These are phyloP conservation scores for Heliconius hewitsoni DNA, from an alignment of 1,140 invertebrate species.

Conservation along the genomic window DNA sequence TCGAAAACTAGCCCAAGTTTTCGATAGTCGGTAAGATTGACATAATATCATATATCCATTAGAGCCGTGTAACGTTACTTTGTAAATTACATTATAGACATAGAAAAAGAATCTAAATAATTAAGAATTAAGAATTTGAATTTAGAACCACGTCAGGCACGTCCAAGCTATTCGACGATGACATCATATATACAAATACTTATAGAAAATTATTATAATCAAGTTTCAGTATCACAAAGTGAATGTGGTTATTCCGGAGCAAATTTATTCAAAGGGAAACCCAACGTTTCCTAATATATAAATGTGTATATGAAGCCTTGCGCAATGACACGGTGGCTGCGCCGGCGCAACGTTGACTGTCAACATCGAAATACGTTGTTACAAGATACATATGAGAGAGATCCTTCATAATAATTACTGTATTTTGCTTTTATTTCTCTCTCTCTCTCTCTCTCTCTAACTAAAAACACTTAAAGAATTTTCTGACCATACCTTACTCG, in stretches of 20 bases:
- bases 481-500: too few relatives aligned
- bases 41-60: too few relatives aligned
- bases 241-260: neutral
- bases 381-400: neutral
- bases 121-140: neutral
- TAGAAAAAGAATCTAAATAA: too few relatives aligned
- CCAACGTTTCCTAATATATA: neutral
- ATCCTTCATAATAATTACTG: neutral
- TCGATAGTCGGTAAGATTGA: too few relatives aligned
- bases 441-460: too few relatives aligned
- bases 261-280: neutral
- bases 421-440: neutral
- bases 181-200: neutral
- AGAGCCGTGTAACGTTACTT: too few relatives aligned
- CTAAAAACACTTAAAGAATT: too few relatives aligned
- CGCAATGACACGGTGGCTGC: neutral
- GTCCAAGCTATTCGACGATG: neutral
- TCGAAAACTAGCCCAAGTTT: too few relatives aligned
- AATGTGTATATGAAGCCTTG: neutral
- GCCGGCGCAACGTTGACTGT: neutral
- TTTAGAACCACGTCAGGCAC: neutral
- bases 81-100: too few relatives aligned
- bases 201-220: neutral
- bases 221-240: neutral
- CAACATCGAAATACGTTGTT: neutral